phyloP scores from a whole-genome alignment of 2,113 vertebrate species.

The Platycercus adscitus region DNA sequence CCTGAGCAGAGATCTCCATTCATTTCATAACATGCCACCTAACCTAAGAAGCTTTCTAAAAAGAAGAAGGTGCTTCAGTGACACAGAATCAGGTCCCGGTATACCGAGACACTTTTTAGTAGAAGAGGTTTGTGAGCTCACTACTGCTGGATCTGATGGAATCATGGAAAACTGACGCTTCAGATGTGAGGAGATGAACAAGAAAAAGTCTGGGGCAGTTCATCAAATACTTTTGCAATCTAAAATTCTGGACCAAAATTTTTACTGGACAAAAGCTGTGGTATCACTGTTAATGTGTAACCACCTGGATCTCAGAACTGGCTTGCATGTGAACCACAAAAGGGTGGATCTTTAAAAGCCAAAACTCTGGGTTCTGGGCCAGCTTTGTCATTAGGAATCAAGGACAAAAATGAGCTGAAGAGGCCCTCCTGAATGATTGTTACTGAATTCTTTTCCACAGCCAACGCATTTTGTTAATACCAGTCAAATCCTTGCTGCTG shows the following conservation, averaged over 20 bases:
- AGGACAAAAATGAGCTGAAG: background rate
- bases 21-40: background rate
- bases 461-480: background rate
- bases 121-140: background rate
- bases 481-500: background rate
- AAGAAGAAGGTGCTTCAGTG: background rate
- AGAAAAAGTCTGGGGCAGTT: background rate
- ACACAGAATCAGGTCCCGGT: background rate
- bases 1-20: background rate
- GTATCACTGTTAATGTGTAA: background rate
- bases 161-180: background rate
- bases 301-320: background rate
- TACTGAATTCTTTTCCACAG: background rate
- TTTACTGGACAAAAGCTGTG: background rate
- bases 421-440: background rate
- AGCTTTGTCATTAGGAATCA: background rate
- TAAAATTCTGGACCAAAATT: background rate
- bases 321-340: background rate
- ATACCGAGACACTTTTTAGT: background rate
- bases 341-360: background rate
- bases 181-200: background rate
- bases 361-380: background rate
- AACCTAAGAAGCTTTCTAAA: background rate
- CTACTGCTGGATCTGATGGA: background rate
- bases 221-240: background rate